Evolutionary conservation across 2,888 invertebrate genomes (phyloP).

Genomic region (Xestia c-nigrum): DNA sequence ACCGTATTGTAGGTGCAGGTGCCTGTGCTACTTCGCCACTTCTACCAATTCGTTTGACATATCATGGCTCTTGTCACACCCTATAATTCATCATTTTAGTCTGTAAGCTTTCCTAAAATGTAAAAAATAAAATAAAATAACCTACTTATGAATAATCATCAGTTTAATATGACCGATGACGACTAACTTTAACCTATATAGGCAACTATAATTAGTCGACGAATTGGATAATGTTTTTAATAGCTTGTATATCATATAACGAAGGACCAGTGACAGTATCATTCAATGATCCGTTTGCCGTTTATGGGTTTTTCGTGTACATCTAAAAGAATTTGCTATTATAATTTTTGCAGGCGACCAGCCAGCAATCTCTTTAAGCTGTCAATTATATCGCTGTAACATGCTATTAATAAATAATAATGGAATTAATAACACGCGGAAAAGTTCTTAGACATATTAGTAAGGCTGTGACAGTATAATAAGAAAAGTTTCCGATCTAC

Average conservation of each 20-base stretch:
- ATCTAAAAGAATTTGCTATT: constrained; percentile 19
- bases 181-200: neutral
- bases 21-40: neutral
- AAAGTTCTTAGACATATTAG: constrained; percentile 5
- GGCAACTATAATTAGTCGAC: neutral
- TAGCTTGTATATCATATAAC: neutral
- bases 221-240: neutral
- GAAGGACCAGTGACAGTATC: neutral
- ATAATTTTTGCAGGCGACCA: constrained; percentile 33
- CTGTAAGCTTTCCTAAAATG: no score
- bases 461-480: constrained; percentile 26
- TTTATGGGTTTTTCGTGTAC: neutral
- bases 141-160: neutral
- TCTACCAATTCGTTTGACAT: neutral
- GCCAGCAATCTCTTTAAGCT: neutral
- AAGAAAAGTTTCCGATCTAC: constrained; percentile 30
- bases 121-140: no score
- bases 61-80: neutral
- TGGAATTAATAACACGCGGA: constrained; percentile 3
- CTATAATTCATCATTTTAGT: no score
- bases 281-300: neutral
- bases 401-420: neutral
- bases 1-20: no score
- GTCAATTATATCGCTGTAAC: neutral
- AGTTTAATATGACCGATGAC: neutral